These are phyloP conservation scores for Anthonomus grandis DNA, from an alignment of 1,140 invertebrate species.

Conservation along the genomic window DNA sequence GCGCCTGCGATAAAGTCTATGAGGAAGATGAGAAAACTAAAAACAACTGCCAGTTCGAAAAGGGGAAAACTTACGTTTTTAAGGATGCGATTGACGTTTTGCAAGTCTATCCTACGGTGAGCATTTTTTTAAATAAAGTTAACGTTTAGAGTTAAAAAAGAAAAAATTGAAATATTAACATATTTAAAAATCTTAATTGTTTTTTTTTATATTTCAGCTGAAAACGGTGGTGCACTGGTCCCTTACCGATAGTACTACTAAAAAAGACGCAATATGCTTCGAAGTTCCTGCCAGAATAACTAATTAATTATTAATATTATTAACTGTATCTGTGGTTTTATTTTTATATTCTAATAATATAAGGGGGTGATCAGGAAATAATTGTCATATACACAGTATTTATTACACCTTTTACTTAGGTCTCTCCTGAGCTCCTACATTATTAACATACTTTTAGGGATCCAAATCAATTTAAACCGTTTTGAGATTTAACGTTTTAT, in stretches of 20 bases:
- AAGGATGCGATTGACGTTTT: slow-evolving; percentile 65
- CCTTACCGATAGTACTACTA: slow-evolving; percentile 49
- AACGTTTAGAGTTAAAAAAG: too few species aligned
- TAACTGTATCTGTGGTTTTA: too few species aligned
- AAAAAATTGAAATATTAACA: too few species aligned
- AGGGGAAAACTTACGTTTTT: slow-evolving; percentile 63
- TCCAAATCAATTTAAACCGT: too few species aligned
- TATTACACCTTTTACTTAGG: too few species aligned
- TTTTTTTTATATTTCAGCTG: slow-evolving; percentile 44
- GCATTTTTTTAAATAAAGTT: too few species aligned
- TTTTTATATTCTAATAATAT: too few species aligned
- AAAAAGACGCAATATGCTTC: slow-evolving; percentile 59
- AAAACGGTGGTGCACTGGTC: slow-evolving; percentile 62
- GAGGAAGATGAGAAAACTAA: slow-evolving; percentile 53
- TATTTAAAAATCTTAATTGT: background rate
- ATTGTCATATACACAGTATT: too few species aligned
- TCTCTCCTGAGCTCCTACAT: too few species aligned
- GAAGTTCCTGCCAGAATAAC: slow-evolving; percentile 64
- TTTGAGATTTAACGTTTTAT: too few species aligned
- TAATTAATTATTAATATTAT: slow-evolving; percentile 35
- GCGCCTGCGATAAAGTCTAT: slow-evolving; percentile 64
- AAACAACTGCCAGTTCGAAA: slow-evolving; percentile 63
- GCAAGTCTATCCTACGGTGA: slow-evolving; percentile 64
- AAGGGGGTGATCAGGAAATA: too few species aligned
- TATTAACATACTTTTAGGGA: too few species aligned